Base-by-base conservation (phyloP, 2,797 vertebrate genomes). In the Cottoperca gobio region DNA sequence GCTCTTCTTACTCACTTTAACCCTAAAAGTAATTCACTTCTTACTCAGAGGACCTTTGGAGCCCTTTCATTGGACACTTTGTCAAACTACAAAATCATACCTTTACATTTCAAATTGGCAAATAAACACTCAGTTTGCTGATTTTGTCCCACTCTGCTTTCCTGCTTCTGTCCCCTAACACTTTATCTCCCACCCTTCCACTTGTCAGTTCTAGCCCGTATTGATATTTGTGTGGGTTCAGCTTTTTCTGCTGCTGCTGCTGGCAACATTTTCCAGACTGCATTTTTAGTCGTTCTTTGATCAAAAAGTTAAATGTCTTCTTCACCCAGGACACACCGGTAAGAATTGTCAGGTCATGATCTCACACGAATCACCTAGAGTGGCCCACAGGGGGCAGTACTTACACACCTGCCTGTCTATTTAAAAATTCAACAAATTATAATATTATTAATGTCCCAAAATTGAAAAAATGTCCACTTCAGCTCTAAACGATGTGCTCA, bases 301-400 rank as follows among this genome's bases (percentile, higher is more conserved):
- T 63, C 35, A 54, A 45, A 35, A 45, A 39, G 9, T 3, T 16
- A n/a, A n/a, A n/a, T n/a, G 50, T 55, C 31, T 28, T 45, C 39
- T 19, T 42, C 26, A 9, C 16, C n/a, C 21, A 17, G 40, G 23
- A 19, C 35, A 24, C 16, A 26, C 39, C 2, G 33, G 12, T 33
- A 49, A 64, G 2, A 79, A 37, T 7, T 49, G 1, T 33, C 50
- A 23, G 37, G 55, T 78, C 70, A 54, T 61, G 42, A 78, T 67
- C 31, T 59, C 17, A n/a, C 24, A 43, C 21, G 8, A 43, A 49
- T 82, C 52, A 43, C 54, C 62, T n/a, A 12, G 3, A n/a, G 17
- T 43, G 67, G 52, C 61, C 89, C 70, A 68, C 70, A 76, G 66
- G 63, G 75, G 70, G 71, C 73, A 58, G 76, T 48, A 24, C 69